These are phyloP conservation scores for Drosophila ananassae DNA, from an alignment of 1,140 invertebrate species.

Conservation along the genomic window DNA sequence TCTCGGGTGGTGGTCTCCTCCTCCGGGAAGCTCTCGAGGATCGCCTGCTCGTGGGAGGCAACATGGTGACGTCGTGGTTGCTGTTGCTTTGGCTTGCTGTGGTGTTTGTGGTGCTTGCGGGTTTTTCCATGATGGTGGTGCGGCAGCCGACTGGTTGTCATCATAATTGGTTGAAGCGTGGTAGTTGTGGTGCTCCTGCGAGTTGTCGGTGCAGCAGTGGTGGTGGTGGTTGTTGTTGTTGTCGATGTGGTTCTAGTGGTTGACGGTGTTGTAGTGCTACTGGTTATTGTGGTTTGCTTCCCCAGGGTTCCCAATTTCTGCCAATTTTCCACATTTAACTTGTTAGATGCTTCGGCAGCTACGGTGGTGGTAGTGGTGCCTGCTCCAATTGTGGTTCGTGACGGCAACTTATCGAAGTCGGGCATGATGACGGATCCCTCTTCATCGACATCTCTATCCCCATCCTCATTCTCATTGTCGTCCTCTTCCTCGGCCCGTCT, in stretches of 20 bases:
- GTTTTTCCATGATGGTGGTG: conserved; percentile 43
- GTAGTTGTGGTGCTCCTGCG: conserved; percentile 29
- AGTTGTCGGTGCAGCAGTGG: conserved; percentile 26
- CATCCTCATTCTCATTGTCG: conserved; percentile 32
- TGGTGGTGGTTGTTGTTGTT: conserved; percentile 36
- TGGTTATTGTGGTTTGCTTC: conserved; percentile 41
- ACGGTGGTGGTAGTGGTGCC: conserved; percentile 6
- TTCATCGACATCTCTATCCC: conserved; percentile 26
- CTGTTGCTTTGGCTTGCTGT: conserved; percentile 59
- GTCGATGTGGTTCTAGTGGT: conserved; percentile 28
- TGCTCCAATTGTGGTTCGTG: conserved; percentile 28
- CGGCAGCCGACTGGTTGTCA: conserved; percentile 22
- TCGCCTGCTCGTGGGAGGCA: conserved; percentile 64
- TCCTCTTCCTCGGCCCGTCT: conserved; percentile 42
- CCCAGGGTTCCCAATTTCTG: conserved; percentile 62
- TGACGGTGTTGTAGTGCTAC: conserved; percentile 23
- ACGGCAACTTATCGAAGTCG: conserved; percentile 50
- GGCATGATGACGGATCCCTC: conserved; percentile 44
- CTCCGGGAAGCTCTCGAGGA: conserved; percentile 51
- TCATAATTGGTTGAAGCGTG: conserved; percentile 17
- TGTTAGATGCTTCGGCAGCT: conserved; percentile 25
- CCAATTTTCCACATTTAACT: conserved; percentile 60
- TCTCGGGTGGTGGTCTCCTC: conserved; percentile 76
- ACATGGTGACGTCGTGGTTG: conserved; percentile 63
- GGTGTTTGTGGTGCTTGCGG: conserved; percentile 64